phyloP scores from a whole-genome alignment of 2,888 invertebrate species.

The Drosophila barbarae region DNA sequence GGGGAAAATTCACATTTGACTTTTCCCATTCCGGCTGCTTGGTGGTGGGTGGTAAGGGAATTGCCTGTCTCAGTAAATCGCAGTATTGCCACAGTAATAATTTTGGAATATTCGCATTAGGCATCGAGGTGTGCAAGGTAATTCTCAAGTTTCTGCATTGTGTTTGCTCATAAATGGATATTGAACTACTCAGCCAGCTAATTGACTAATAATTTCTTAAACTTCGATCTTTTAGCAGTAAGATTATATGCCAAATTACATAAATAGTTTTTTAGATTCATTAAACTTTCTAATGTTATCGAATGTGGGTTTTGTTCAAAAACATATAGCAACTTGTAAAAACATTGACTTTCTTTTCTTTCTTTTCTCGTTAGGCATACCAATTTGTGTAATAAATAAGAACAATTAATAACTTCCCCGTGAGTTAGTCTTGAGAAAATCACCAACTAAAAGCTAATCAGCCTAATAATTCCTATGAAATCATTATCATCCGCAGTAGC shows the following conservation, averaged over 20 bases:
- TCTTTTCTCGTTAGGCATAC: neutral
- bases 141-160: neutral
- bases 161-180: neutral
- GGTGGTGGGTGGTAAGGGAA: conserved; percentile 3
- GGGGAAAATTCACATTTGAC: conserved; percentile 33
- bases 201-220: neutral
- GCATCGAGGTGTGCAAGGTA: conserved; percentile 6
- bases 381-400: conserved; percentile 11
- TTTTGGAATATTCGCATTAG: conserved; percentile 19
- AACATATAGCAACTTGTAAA: neutral
- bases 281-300: neutral
- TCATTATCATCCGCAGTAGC: conserved; percentile 34
- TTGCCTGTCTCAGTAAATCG: conserved; percentile 31
- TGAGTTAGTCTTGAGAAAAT: neutral
- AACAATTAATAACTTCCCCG: conserved; percentile 7
- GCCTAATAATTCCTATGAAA: conserved; percentile 43
- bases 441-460: conserved; percentile 46
- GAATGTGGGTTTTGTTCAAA: neutral
- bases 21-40: conserved; percentile 3
- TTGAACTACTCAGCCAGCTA: neutral
- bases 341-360: neutral
- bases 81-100: conserved; percentile 4
- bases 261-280: neutral
- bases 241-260: neutral
- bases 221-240: neutral